A percentile compares a stretch with the other conserved stretches of the same genome.
These are phyloP conservation scores for Agapostemon virescens DNA, from an alignment of 2,888 invertebrate species.

Conservation along the genomic window DNA sequence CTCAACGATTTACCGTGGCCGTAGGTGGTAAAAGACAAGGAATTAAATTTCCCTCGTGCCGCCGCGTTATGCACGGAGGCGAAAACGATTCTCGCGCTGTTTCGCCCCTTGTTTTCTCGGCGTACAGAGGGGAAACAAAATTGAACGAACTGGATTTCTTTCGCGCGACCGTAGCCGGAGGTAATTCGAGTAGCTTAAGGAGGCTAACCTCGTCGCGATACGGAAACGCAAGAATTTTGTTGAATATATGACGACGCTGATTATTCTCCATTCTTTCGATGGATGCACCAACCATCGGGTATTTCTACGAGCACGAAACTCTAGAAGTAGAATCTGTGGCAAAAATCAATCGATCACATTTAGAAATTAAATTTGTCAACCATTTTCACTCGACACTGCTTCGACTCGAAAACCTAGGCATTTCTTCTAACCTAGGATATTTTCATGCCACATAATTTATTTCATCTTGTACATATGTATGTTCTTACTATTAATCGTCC, in stretches of 20 bases:
- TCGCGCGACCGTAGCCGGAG: not conserved
- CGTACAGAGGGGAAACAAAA: not conserved
- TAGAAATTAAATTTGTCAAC: too few species aligned
- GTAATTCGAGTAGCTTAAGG: slow-evolving; percentile 10
- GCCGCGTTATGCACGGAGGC: not conserved
- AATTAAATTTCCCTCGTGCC: slow-evolving; percentile 32
- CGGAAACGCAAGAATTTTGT: not conserved
- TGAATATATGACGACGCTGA: not conserved
- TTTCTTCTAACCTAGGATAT: too few species aligned
- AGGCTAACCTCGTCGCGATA: not conserved
- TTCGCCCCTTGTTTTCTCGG: not conserved
- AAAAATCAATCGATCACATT: too few species aligned
- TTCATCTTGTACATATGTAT: too few species aligned
- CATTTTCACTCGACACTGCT: too few species aligned
- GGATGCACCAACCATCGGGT: too few species aligned
- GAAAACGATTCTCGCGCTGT: slow-evolving; percentile 7
- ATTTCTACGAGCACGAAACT: too few species aligned
- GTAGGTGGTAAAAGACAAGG: slow-evolving; percentile 37
- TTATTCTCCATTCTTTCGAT: too few species aligned
- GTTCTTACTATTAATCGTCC: too few species aligned
- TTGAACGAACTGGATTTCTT: slow-evolving; percentile 18
- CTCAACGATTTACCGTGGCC: slow-evolving; percentile 24
- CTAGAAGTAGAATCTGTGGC: too few species aligned
- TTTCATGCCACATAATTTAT: too few species aligned
- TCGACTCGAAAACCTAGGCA: too few species aligned